phyloP scores from a whole-genome alignment of 2,888 invertebrate species.

The Opisthograptis luteolata region DNA sequence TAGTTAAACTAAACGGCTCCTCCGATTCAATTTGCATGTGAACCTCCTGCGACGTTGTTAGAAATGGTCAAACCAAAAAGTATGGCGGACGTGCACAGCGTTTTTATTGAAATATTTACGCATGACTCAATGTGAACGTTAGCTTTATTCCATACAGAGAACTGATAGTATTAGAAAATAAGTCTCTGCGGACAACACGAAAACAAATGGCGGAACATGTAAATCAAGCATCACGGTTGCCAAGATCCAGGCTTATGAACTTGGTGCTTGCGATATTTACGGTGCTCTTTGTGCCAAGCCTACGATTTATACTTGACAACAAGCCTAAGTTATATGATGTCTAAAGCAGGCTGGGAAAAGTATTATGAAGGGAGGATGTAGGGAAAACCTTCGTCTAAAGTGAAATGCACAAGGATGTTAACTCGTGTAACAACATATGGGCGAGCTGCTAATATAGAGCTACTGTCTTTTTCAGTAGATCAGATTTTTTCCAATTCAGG shows the following conservation, averaged over 20 bases:
- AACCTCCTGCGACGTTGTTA: conserved; percentile 21
- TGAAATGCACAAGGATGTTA: conserved; percentile 16
- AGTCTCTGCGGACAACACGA: conserved; percentile 27
- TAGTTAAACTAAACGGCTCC: conserved; percentile 8
- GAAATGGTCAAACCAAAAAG: conserved; percentile 33
- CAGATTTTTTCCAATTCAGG: background rate
- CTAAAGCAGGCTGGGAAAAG: conserved; percentile 24
- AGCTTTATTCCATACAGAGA: conserved; percentile 33
- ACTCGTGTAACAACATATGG: conserved; percentile 12
- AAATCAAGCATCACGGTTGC: conserved; percentile 37
- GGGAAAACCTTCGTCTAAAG: conserved; percentile 4
- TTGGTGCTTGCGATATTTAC: conserved; percentile 36
- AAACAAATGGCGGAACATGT: conserved; percentile 34
- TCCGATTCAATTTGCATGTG: conserved; percentile 27
- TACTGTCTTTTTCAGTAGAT: too few species aligned
- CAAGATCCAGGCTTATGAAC: conserved; percentile 39
- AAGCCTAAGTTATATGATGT: conserved; percentile 34
- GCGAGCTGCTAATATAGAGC: too few species aligned
- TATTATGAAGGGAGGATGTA: conserved; percentile 27
- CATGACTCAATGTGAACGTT: conserved; percentile 32
- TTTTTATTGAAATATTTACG: conserved; percentile 28
- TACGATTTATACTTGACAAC: conserved; percentile 35
- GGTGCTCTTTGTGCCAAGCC: conserved; percentile 36
- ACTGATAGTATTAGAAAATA: conserved; percentile 39
- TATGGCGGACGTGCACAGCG: conserved; percentile 33